Conservation (phyloP, 2,113 vertebrate species). For the Vireo altiloquus region DNA sequence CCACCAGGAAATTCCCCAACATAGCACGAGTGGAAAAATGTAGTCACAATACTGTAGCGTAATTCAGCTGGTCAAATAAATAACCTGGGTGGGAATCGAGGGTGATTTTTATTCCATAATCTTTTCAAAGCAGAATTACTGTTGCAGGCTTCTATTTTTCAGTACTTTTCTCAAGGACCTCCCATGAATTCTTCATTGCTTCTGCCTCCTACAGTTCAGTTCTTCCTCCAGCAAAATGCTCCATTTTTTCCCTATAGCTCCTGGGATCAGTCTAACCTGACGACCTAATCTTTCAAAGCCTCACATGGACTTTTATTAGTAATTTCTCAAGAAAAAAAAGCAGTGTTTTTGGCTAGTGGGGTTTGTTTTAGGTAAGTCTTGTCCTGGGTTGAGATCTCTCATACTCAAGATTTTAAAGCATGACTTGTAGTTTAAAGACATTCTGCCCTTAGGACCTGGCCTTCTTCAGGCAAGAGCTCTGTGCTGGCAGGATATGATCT, state of each 20-base stretch:
- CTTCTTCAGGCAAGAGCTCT: neutral
- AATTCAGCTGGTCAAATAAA: neutral
- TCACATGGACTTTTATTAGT: neutral
- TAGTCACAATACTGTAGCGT: neutral
- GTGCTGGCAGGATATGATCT: neutral
- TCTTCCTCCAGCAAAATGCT: neutral
- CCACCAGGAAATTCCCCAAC: neutral
- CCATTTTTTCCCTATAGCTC: neutral
- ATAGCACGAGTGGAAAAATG: neutral
- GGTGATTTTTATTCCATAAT: neutral
- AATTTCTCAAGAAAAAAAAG: neutral
- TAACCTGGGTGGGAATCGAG: neutral
- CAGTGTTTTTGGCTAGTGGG: rapidly evolving
- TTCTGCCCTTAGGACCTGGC: neutral
- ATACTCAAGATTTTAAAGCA: neutral
- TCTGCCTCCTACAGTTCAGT: neutral
- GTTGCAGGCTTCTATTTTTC: neutral
- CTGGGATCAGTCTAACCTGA: neutral
- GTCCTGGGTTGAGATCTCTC: neutral
- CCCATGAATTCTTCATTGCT: neutral
- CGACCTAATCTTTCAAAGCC: neutral
- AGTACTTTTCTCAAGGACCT: neutral
- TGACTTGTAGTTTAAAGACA: neutral
- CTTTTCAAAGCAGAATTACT: neutral
- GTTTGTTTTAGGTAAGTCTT: neutral